phyloP scores from a whole-genome alignment of 2,113 vertebrate genomes.

The Polypterus bichir region DNA sequence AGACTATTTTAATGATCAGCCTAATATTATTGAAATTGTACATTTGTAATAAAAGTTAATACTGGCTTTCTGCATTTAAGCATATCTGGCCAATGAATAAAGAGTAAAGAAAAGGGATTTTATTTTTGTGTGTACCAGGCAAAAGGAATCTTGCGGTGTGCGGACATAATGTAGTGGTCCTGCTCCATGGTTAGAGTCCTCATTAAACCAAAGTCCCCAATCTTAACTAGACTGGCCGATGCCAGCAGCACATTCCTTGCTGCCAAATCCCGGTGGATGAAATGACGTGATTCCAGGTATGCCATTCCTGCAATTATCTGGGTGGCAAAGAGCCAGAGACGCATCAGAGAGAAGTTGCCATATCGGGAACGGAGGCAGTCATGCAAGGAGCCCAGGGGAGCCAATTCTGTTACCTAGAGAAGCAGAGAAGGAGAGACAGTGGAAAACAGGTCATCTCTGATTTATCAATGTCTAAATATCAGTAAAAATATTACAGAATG shows the following conservation, averaged over 20 bases:
- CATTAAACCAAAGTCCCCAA: slow-evolving; percentile 77
- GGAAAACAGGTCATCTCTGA: neutral
- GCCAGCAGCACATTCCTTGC: slow-evolving; percentile 69
- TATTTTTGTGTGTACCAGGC: slow-evolving; percentile 58
- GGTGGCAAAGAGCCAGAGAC: slow-evolving; percentile 62
- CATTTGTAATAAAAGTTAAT: too few relatives aligned
- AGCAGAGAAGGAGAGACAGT: slow-evolving; percentile 1
- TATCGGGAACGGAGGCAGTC: slow-evolving; percentile 50
- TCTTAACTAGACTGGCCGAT: slow-evolving; percentile 57
- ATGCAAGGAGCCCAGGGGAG: slow-evolving; percentile 58
- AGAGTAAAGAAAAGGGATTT: too few relatives aligned
- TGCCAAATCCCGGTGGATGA: slow-evolving; percentile 73
- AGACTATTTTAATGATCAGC: too few relatives aligned
- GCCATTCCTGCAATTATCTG: slow-evolving; percentile 73
- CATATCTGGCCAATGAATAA: too few relatives aligned
- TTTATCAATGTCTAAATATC: too few relatives aligned
- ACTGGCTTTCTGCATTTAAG: too few relatives aligned
- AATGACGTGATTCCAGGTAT: slow-evolving; percentile 60
- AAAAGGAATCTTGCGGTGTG: slow-evolving; percentile 68
- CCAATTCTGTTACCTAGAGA: slow-evolving; percentile 69
- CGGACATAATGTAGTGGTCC: slow-evolving; percentile 71
- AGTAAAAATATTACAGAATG: too few relatives aligned
- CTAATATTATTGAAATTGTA: too few relatives aligned
- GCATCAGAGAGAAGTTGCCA: slow-evolving; percentile 46
- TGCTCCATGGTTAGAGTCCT: slow-evolving; percentile 45